Percentiles rank a stretch among this genome's conserved stretches.
phyloP scores from a whole-genome alignment of 2,797 vertebrate genomes.

The Artibeus jamaicensis region DNA sequence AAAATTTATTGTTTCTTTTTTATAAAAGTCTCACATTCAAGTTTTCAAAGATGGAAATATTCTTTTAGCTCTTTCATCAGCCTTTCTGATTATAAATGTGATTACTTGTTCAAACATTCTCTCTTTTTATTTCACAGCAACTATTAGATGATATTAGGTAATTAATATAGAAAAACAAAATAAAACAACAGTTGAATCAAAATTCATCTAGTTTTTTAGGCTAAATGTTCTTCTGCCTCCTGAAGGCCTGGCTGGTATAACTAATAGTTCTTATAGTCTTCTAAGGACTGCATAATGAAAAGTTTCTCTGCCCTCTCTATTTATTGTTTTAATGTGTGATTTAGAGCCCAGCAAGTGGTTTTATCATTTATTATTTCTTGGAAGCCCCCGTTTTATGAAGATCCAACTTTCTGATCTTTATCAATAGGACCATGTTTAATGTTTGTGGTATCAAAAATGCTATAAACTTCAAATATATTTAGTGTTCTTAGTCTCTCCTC shows the following conservation, averaged over 20 bases:
- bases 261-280: neutral
- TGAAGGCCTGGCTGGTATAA: neutral
- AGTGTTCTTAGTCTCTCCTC: neutral
- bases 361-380: neutral
- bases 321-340: neutral
- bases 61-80: neutral
- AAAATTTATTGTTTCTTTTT: neutral
- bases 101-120: neutral
- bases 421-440: neutral
- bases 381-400: neutral
- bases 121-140: neutral
- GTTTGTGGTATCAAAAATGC: neutral
- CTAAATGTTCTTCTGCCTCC: neutral
- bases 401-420: neutral
- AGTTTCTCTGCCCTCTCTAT: neutral
- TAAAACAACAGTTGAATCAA: neutral
- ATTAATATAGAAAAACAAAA: neutral
- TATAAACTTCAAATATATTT: neutral
- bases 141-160: neutral
- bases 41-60: neutral
- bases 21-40: neutral
- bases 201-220: neutral
- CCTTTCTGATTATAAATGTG: neutral
- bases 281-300: neutral
- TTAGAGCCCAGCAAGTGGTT: neutral